A percentile compares a stretch with the other conserved stretches of the same genome.
Conservation (phyloP, 2,113 vertebrate species). For the Tragelaphus imberbis region DNA sequence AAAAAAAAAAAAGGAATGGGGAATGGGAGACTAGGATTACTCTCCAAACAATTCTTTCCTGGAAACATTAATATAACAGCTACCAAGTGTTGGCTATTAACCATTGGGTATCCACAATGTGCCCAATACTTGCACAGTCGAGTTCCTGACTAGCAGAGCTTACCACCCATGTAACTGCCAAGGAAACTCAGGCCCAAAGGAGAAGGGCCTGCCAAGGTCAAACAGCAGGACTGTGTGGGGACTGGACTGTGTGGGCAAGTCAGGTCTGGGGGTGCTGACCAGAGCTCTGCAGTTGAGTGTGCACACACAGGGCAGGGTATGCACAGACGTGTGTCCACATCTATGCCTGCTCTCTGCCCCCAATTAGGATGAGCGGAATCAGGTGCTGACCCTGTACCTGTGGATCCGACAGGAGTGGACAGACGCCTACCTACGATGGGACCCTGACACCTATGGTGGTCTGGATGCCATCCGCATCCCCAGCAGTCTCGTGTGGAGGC, state of each 20-base stretch:
- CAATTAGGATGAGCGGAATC: conserved; percentile 84
- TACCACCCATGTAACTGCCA: neutral
- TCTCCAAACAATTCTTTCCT: neutral
- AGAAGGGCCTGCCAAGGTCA: neutral
- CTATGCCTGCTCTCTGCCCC: neutral
- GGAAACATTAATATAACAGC: neutral
- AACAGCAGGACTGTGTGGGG: neutral
- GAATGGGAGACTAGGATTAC: neutral
- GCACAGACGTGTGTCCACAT: neutral
- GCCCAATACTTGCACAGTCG: neutral
- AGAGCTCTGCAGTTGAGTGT: neutral
- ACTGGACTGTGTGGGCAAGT: neutral
- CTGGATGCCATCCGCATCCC: conserved; percentile 92
- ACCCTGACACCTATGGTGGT: conserved; percentile 87
- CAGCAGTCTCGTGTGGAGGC: conserved; percentile 92
- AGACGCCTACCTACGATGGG: conserved; percentile 88
- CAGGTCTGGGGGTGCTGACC: neutral
- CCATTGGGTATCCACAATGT: neutral
- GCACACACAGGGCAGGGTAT: neutral
- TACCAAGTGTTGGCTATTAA: neutral
- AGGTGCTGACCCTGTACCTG: conserved; percentile 86
- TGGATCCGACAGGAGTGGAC: conserved; percentile 94
- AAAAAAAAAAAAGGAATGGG: neutral
- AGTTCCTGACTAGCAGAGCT: neutral
- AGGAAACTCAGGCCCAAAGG: neutral